Evolutionary conservation across 2,113 vertebrate species (phyloP).

Genomic region (Polypterus bichir): DNA sequence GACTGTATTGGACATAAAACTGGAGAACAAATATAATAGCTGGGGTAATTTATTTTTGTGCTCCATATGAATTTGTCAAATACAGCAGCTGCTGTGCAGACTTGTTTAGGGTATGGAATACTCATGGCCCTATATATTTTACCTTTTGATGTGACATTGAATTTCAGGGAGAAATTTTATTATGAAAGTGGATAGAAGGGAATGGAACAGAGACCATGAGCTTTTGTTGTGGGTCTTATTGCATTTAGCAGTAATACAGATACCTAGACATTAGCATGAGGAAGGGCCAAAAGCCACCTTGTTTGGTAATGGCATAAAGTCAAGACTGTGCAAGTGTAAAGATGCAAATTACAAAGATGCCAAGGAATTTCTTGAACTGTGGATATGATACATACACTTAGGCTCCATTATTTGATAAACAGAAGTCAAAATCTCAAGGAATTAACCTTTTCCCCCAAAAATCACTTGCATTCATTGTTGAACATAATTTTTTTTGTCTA

Average conservation of each 20-base stretch:
- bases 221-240: background rate
- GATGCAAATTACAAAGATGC: background rate
- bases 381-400: background rate
- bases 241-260: background rate
- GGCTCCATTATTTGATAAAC: background rate
- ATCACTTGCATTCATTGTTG: too few species aligned
- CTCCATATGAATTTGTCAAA: background rate
- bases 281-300: background rate
- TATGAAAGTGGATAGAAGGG: too few species aligned
- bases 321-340: background rate
- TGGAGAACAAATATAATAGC: background rate
- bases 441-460: too few species aligned
- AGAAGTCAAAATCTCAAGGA: background rate
- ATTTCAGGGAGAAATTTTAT: too few species aligned
- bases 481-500: too few species aligned
- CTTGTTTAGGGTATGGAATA: background rate
- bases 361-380: background rate
- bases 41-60: background rate
- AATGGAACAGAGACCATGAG: background rate
- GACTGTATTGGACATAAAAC: background rate
- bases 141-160: too few species aligned
- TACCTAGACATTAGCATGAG: background rate
- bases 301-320: too few species aligned
- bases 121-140: too few species aligned
- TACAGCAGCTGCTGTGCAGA: background rate